Percentiles rank a stretch among this genome's conserved stretches.
These are phyloP conservation scores for Leucoraja erinaceus DNA, from an alignment of 2,113 vertebrate genomes.

Conservation along the genomic window DNA sequence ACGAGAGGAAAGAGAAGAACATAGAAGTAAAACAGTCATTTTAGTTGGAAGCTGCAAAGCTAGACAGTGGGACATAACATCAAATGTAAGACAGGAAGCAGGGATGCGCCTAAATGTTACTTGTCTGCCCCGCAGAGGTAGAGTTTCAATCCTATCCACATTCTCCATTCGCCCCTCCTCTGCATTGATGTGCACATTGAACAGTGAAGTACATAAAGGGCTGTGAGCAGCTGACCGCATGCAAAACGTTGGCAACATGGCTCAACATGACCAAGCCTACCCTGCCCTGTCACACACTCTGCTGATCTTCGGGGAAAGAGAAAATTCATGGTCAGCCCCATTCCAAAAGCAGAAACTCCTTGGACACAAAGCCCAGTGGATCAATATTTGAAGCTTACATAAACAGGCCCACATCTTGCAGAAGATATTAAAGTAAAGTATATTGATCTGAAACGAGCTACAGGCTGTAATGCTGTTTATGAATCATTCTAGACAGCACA, in stretches of 20 bases:
- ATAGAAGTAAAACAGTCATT: constrained; percentile 27
- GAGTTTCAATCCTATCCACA: not conserved
- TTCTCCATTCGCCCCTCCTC: too few species aligned
- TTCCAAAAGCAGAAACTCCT: not conserved
- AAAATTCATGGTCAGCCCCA: not conserved
- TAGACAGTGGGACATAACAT: not conserved
- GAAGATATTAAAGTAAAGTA: not conserved
- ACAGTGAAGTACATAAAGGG: not conserved
- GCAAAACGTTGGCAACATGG: not conserved
- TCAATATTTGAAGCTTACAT: not conserved
- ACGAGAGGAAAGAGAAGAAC: constrained; percentile 5
- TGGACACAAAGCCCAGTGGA: not conserved
- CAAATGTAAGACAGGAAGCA: not conserved
- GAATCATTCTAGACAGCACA: not conserved
- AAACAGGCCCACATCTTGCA: not conserved
- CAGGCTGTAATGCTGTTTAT: not conserved
- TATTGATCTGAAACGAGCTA: not conserved
- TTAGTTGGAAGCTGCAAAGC: constrained; percentile 38
- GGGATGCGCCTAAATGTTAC: not conserved
- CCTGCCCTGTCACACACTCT: not conserved
- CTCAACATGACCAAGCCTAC: not conserved
- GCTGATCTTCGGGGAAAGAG: not conserved
- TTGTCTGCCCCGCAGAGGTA: not conserved
- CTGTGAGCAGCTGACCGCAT: not conserved
- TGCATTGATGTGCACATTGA: not conserved